Evolutionary conservation across 2,113 vertebrate species (phyloP).

Genomic region (Amphiprion percula): DNA sequence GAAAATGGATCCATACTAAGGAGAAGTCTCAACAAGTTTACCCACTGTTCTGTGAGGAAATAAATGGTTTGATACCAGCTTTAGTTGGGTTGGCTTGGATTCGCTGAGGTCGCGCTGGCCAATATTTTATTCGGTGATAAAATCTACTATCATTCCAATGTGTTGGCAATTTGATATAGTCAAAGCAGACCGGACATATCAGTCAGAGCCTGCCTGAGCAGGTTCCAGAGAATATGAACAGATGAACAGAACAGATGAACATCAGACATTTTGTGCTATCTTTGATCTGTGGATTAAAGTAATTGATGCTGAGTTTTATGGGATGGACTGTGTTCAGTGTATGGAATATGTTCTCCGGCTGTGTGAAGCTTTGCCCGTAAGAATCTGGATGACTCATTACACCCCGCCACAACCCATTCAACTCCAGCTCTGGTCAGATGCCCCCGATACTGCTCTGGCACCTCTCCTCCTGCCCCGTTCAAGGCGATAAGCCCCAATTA

Average conservation of each 20-base stretch:
- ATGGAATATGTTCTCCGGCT: slow-evolving; percentile 70
- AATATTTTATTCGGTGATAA: slow-evolving; percentile 29
- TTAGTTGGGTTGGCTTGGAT: neutral
- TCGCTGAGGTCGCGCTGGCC: slow-evolving; percentile 8
- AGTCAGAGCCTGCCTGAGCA: slow-evolving; percentile 19
- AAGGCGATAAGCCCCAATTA: slow-evolving; percentile 82
- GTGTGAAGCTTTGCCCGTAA: slow-evolving; percentile 70
- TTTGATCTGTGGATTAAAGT: slow-evolving; percentile 74
- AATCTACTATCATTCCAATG: slow-evolving; percentile 23
- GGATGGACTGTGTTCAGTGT: slow-evolving; percentile 56
- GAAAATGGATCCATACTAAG: no score
- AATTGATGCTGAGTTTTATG: slow-evolving; percentile 76
- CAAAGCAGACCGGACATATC: slow-evolving; percentile 16
- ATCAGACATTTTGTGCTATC: slow-evolving; percentile 62
- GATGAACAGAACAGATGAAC: slow-evolving; percentile 62
- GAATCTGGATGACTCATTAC: slow-evolving; percentile 80
- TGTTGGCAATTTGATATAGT: slow-evolving; percentile 16
- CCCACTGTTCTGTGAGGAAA: neutral
- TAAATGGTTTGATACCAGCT: slow-evolving; percentile 8
- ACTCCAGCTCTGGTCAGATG: slow-evolving; percentile 69
- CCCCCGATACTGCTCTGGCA: slow-evolving; percentile 79
- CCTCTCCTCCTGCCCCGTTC: slow-evolving; percentile 74
- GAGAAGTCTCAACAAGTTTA: neutral
- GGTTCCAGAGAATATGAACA: slow-evolving; percentile 49
- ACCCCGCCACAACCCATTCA: slow-evolving; percentile 34